A percentile compares a stretch with the other conserved stretches of the same genome.
Evolutionary conservation across 2,888 invertebrate genomes (phyloP).

Genomic region (Pomacea canaliculata): DNA sequence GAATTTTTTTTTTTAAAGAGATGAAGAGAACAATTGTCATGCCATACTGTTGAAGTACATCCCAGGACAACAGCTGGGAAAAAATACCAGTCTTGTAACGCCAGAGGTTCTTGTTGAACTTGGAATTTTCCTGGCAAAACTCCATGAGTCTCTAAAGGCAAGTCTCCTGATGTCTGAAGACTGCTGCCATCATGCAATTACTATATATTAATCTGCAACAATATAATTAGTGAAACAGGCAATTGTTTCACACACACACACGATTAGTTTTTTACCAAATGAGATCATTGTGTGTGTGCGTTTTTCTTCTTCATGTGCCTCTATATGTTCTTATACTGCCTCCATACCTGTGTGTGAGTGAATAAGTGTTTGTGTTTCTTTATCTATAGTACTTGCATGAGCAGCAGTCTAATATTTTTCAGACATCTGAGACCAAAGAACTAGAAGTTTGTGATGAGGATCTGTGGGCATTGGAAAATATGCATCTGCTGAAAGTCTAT

Average conservation of each 20-base stretch:
- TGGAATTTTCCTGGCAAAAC: slow-evolving; percentile 12
- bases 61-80: slow-evolving; percentile 11
- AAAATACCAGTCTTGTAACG: slow-evolving; percentile 7
- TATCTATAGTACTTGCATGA: too few species aligned
- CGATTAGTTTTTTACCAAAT: background rate
- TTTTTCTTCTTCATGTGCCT: too few species aligned
- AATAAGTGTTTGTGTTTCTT: too few species aligned
- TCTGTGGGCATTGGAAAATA: slow-evolving; percentile 17
- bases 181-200: too few species aligned
- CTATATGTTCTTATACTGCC: too few species aligned
- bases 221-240: too few species aligned
- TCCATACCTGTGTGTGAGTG: too few species aligned
- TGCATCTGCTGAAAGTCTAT: slow-evolving; percentile 14
- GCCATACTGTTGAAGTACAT: slow-evolving; percentile 14
- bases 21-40: background rate
- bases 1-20: background rate
- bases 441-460: background rate
- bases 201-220: too few species aligned
- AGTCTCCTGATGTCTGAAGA: too few species aligned
- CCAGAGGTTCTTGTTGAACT: slow-evolving; percentile 18
- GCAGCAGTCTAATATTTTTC: background rate
- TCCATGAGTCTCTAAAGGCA: slow-evolving; percentile 15
- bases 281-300: too few species aligned
- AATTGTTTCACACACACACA: too few species aligned
- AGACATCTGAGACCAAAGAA: slow-evolving; percentile 1